phyloP scores from a whole-genome alignment of 2,888 invertebrate species.

The Diarsia mendica region DNA sequence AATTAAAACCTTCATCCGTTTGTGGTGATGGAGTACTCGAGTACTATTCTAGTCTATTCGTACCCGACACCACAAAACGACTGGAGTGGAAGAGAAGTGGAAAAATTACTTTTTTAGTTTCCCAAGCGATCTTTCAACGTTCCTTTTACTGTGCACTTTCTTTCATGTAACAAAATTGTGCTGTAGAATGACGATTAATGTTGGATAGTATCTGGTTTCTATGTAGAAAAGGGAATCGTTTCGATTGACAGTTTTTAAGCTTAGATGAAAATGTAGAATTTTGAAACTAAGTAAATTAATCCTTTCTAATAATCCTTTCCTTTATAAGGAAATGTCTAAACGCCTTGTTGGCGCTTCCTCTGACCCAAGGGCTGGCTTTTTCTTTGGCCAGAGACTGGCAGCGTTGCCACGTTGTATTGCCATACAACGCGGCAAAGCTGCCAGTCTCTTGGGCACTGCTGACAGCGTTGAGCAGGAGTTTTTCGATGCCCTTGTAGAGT shows the following conservation, averaged over 20 bases:
- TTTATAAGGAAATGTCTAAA: no score
- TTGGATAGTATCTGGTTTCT: constrained; percentile 15
- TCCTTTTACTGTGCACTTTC: constrained; percentile 35
- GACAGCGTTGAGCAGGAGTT: no score
- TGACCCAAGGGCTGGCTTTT: no score
- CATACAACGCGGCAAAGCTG: no score
- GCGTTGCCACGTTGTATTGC: no score
- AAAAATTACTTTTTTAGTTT: constrained; percentile 56
- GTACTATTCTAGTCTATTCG: constrained; percentile 5
- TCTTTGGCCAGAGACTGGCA: no score
- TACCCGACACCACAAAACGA: constrained; percentile 40
- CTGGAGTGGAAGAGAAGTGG: constrained; percentile 32
- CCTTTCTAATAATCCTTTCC: no score
- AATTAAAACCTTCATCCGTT: constrained; percentile 39
- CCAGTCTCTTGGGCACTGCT: no score
- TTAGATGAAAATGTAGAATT: neutral
- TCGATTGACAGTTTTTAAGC: neutral
- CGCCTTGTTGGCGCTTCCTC: no score
- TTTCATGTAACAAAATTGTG: constrained; percentile 29
- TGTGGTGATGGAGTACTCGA: constrained; percentile 41
- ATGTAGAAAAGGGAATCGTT: neutral
- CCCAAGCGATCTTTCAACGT: constrained; percentile 30
- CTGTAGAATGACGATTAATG: constrained; percentile 15
- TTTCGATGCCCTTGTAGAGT: no score
- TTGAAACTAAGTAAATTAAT: no score